Evolutionary conservation across 2,888 invertebrate species (phyloP).

Genomic region (Drosophila kanekoi): DNA sequence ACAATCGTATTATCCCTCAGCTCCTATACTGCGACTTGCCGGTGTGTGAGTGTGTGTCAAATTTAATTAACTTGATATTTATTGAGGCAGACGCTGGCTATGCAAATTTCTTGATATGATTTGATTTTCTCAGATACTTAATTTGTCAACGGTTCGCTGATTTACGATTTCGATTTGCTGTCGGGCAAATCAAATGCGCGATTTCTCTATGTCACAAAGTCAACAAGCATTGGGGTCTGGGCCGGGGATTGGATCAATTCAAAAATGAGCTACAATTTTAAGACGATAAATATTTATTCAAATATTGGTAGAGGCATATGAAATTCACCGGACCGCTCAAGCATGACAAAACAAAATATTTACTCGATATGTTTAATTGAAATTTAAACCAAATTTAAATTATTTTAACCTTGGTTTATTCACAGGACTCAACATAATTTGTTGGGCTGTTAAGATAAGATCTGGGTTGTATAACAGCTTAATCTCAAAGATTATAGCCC

Average conservation of each 20-base stretch:
- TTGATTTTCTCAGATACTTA: slow-evolving; percentile 36
- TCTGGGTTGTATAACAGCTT: no score
- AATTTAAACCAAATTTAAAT: no score
- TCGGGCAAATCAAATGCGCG: slow-evolving; percentile 14
- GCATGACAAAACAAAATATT: no score
- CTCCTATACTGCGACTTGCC: neutral
- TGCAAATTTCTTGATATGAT: slow-evolving; percentile 46
- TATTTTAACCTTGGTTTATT: no score
- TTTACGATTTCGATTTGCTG: slow-evolving; percentile 24
- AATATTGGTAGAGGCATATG: neutral
- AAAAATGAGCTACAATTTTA: neutral
- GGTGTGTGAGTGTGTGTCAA: slow-evolving; percentile 23
- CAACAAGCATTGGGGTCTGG: neutral
- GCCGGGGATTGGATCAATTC: neutral
- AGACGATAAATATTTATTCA: neutral
- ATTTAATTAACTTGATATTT: slow-evolving; percentile 56
- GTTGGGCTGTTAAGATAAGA: no score
- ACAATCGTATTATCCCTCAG: slow-evolving; percentile 25
- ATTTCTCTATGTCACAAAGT: slow-evolving; percentile 18
- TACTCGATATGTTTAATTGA: no score
- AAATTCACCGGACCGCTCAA: neutral
- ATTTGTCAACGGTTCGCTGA: slow-evolving; percentile 51
- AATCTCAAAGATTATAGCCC: no score
- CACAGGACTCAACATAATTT: no score
- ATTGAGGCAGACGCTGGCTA: slow-evolving; percentile 35